Evolutionary conservation across 2,888 invertebrate species (phyloP).

Genomic region (Eupithecia vulgata): DNA sequence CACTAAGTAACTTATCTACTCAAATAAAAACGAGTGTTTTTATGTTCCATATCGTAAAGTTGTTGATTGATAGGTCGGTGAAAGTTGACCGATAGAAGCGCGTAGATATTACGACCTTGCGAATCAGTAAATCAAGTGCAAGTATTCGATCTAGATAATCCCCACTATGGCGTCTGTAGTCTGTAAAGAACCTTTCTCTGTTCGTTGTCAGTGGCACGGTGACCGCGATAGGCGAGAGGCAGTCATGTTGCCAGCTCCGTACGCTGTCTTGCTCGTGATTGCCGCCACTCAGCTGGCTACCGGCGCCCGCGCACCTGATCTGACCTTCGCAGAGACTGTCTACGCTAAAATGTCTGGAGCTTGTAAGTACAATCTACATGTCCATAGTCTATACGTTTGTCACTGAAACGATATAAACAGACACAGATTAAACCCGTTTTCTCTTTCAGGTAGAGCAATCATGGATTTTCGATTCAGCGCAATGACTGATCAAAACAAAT

Average conservation of each 20-base stretch:
- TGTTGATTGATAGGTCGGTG: conserved; percentile 4
- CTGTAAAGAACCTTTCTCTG: conserved; percentile 75
- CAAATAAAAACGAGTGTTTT: neutral
- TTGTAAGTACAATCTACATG: conserved; percentile 68
- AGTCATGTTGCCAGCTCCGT: conserved; percentile 60
- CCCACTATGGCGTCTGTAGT: conserved; percentile 62
- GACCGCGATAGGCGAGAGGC: conserved; percentile 75
- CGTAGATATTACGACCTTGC: conserved; percentile 53
- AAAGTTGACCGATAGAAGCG: conserved; percentile 36
- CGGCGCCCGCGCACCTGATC: conserved; percentile 52
- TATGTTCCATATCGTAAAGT: conserved; percentile 1
- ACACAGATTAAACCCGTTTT: conserved; percentile 5
- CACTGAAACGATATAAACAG: neutral
- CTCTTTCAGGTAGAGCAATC: conserved; percentile 73
- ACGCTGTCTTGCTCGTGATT: conserved; percentile 58
- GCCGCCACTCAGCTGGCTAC: conserved; percentile 50
- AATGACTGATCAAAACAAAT: conserved; percentile 61
- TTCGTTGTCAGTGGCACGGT: conserved; percentile 75
- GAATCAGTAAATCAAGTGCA: conserved; percentile 46
- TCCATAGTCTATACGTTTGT: neutral
- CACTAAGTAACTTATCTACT: neutral
- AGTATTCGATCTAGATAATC: conserved; percentile 69
- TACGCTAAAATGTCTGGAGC: conserved; percentile 75
- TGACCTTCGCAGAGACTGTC: conserved; percentile 73
- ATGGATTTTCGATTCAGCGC: conserved; percentile 71